phyloP scores from a whole-genome alignment of 2,888 invertebrate species.

The Tipula helvola region DNA sequence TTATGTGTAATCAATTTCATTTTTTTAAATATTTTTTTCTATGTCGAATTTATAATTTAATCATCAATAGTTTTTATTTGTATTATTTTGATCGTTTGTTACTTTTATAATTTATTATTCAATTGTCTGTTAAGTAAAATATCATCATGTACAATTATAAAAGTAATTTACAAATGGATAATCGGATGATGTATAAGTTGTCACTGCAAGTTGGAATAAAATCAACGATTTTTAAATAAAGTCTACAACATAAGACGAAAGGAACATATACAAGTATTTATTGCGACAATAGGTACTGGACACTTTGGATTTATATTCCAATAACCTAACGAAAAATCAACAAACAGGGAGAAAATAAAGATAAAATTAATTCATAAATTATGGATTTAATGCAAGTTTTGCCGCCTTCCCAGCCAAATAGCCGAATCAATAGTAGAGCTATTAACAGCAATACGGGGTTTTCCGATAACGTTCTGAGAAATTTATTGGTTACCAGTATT shows the following conservation, averaged over 20 bases:
- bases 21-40: too few species aligned
- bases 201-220: too few species aligned
- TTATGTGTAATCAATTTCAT: background rate
- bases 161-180: too few species aligned
- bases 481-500: background rate
- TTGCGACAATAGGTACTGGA: too few species aligned
- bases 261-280: background rate
- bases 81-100: background rate
- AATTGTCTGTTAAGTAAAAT: too few species aligned
- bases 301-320: background rate
- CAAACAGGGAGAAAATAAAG: background rate
- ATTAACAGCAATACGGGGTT: background rate
- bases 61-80: background rate
- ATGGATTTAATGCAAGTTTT: background rate
- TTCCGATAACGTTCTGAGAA: background rate
- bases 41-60: background rate
- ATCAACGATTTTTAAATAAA: background rate
- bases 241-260: background rate
- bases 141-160: too few species aligned
- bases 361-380: background rate
- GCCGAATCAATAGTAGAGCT: background rate
- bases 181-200: background rate
- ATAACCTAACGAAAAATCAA: background rate
- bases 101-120: background rate
- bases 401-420: background rate